These are phyloP conservation scores for Aphaenogaster ashmeadi DNA, from an alignment of 1,140 invertebrate genomes.

Conservation along the genomic window DNA sequence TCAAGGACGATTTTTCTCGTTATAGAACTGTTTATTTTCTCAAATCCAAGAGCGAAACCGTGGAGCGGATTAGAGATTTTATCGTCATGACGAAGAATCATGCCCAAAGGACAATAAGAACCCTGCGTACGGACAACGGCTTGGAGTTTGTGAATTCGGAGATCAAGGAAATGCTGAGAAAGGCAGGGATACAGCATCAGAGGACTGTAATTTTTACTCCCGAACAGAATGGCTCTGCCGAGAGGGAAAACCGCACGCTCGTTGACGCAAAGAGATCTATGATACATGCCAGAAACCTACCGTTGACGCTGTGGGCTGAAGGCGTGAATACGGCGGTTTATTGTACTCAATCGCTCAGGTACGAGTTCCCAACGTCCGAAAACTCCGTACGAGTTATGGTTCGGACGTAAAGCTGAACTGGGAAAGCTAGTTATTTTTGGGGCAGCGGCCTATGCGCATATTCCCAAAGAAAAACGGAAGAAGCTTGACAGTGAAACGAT, in stretches of 20 bases:
- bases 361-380: no score
- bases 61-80: not conserved
- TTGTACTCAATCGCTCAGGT: slow-evolving; percentile 13
- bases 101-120: not conserved
- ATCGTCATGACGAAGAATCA: not conserved
- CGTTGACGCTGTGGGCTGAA: slow-evolving; percentile 36
- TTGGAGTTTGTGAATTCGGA: no score
- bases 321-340: slow-evolving; percentile 19
- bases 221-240: not conserved
- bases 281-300: slow-evolving; percentile 6
- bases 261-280: slow-evolving; percentile 20
- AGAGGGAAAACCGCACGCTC: slow-evolving; percentile 26
- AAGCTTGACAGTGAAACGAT: no score
- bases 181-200: slow-evolving; percentile 19
- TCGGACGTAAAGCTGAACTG: not conserved
- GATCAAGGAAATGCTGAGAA: not conserved
- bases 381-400: slow-evolving; percentile 21
- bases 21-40: no score
- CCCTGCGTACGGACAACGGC: no score
- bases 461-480: slow-evolving; percentile 12
- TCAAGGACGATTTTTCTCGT: not conserved
- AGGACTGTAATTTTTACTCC: not conserved
- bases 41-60: no score
- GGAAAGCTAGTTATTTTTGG: not conserved
- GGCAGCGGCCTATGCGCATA: not conserved